Evolutionary conservation across 2,113 vertebrate genomes (phyloP), one percentile per base, ranked within the genome.

Genomic region (Erpornis zantholeuca): DNA sequence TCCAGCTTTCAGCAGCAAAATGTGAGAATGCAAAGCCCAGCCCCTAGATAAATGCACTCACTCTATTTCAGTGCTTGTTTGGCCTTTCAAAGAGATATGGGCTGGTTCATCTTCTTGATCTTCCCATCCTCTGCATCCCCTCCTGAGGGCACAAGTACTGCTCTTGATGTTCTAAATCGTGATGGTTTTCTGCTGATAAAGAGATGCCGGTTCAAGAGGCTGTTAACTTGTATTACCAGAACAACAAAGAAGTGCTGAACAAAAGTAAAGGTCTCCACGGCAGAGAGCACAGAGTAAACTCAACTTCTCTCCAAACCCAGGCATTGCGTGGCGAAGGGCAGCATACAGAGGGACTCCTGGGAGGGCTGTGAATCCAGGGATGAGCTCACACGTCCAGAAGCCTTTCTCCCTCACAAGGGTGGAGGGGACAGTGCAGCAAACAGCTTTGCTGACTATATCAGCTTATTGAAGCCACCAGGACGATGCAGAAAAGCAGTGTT

Each of bases 111-210:
- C 75, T 84, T 85, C 81, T 92, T 96, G 87, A 91, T 91, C 75
- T 90, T 91, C 66, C 22, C 25, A 50, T 54, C 29, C 33, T 84
- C 70, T 69, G 6, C 1, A 0, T 56, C 95, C 19, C 15, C 44
- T 88, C 91, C 82, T 50, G 50, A 92, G 89, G 71, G 71, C 81
- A 95, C n/a, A 91, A 96, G 84, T 76, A 63, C 33, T 73, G 47
- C 59, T 52, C 60, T 96, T 94, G 73, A 65, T 80, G 63, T 90
- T 82, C 87, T 86, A 69, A 90, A 87, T 91, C 2, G 0, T 61
- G 91, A 83, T 80, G 59, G 54, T 86, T 36, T 86, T 94, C 59
- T 83, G 83, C 69, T 88, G 86, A 94, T 89, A 92, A 93, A 86
- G 89, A 81, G 80, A 64, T 52, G 28, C 7, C 20, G 3, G 69